These are phyloP conservation scores for Poecile atricapillus DNA, from an alignment of 2,113 vertebrate species.

Conservation along the genomic window DNA sequence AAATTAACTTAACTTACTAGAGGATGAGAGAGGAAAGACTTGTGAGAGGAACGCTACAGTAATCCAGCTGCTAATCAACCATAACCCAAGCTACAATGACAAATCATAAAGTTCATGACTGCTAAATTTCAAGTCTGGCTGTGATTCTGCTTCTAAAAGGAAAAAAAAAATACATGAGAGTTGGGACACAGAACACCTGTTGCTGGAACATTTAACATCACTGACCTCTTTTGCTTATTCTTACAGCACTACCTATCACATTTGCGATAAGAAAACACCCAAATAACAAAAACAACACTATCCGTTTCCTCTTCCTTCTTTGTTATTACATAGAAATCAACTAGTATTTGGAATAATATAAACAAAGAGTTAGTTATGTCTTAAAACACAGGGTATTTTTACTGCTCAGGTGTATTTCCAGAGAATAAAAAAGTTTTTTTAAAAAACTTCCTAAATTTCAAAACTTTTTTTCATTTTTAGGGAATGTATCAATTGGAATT, in stretches of 20 bases:
- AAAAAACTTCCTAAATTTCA: neutral
- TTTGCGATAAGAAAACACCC: slow-evolving; percentile 46
- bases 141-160: slow-evolving; percentile 14
- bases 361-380: neutral
- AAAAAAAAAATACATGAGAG: neutral
- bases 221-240: slow-evolving; percentile 21
- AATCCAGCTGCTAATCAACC: slow-evolving; percentile 36
- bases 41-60: neutral
- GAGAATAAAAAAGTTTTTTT: neutral
- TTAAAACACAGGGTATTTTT: neutral
- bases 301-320: slow-evolving; percentile 13
- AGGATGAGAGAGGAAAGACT: neutral
- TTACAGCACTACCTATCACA: slow-evolving; percentile 9
- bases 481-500: neutral
- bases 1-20: neutral
- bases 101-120: slow-evolving; percentile 39
- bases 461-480: neutral
- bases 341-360: neutral
- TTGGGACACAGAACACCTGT: slow-evolving; percentile 53
- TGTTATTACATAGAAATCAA: slow-evolving; percentile 22
- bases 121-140: slow-evolving; percentile 57
- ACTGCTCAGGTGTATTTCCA: neutral
- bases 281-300: slow-evolving; percentile 22
- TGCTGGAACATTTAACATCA: slow-evolving; percentile 18
- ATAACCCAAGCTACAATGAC: neutral